phyloP scores from a whole-genome alignment of 2,113 vertebrate species.

The Gallinago paraguaiae region DNA sequence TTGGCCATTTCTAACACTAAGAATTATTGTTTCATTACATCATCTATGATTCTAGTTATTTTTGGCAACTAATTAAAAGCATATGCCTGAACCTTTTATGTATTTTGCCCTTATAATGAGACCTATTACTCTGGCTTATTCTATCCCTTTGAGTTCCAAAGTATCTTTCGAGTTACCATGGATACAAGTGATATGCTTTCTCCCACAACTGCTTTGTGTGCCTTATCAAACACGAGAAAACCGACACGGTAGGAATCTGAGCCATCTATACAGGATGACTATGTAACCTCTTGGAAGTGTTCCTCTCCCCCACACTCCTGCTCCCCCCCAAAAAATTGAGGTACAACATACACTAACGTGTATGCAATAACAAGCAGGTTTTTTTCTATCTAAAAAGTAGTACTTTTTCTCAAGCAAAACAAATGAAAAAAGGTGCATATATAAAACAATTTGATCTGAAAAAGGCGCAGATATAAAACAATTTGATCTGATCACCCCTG shows the following conservation, averaged over 20 bases:
- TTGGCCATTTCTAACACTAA: conserved; percentile 34
- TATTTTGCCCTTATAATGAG: conserved; percentile 79
- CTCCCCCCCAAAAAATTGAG: neutral
- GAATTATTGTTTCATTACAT: conserved; percentile 44
- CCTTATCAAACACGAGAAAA: conserved; percentile 75
- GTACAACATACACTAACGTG: neutral
- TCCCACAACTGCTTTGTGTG: conserved; percentile 74
- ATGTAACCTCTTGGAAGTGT: conserved; percentile 27
- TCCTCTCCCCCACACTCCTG: neutral
- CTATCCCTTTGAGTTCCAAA: conserved; percentile 74
- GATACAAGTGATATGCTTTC: conserved; percentile 78
- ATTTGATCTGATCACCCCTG: neutral
- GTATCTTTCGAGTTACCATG: conserved; percentile 78
- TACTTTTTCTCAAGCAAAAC: neutral
- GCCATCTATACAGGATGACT: conserved; percentile 35
- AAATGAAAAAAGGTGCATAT: neutral
- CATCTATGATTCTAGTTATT: conserved; percentile 58
- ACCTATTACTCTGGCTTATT: conserved; percentile 76
- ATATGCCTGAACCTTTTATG: conserved; percentile 74
- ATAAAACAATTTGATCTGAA: neutral
- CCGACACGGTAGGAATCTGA: conserved; percentile 68
- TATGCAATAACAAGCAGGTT: neutral
- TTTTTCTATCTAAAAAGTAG: neutral
- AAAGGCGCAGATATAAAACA: neutral
- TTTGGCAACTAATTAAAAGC: conserved; percentile 78